A percentile compares a stretch with the other conserved stretches of the same genome.
Evolutionary conservation across 2,113 vertebrate genomes (phyloP).

Genomic region (Loxodonta africana): DNA sequence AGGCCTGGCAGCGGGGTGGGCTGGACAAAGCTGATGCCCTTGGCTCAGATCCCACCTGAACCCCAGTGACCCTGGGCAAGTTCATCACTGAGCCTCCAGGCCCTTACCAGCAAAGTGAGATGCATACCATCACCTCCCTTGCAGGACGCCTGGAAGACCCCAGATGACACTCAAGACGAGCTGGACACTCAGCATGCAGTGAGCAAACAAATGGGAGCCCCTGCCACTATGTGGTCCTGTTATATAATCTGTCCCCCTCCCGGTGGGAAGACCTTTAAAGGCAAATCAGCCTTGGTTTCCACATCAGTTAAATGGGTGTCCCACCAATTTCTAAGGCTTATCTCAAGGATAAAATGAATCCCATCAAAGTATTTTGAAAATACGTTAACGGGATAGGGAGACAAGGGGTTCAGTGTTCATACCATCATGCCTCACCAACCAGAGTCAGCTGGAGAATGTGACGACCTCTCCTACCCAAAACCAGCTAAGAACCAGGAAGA

Average conservation of each 20-base stretch:
- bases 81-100: background rate
- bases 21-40: background rate
- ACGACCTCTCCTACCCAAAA: background rate
- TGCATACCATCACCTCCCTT: background rate
- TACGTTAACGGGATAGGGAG: background rate
- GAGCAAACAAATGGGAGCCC: background rate
- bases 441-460: background rate
- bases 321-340: background rate
- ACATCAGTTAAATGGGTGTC: no score
- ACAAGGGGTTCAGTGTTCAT: background rate
- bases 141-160: rapidly evolving
- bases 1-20: background rate
- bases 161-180: background rate
- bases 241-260: background rate
- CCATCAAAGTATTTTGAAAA: rapidly evolving
- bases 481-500: background rate
- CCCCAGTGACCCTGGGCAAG: background rate
- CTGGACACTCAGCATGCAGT: background rate
- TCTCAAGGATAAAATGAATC: background rate
- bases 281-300: background rate
- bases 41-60: background rate
- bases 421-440: background rate
- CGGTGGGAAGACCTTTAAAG: background rate
- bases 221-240: rapidly evolving
- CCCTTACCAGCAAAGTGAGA: background rate